Conservation (phyloP, 2,113 vertebrate species). For the Petromus typicus region DNA sequence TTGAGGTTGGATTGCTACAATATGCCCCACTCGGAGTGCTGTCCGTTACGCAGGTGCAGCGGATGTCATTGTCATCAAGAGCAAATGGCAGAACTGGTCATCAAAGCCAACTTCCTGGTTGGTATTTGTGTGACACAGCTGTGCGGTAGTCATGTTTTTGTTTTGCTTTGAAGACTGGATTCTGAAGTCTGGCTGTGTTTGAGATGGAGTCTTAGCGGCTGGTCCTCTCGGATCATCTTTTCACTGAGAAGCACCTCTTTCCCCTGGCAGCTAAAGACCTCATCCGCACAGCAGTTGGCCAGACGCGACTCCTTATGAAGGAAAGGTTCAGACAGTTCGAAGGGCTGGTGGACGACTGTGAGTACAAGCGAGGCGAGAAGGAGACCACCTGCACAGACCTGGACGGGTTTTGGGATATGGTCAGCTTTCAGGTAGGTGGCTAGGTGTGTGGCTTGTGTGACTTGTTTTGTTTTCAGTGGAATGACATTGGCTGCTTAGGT, state of each 20-base stretch:
- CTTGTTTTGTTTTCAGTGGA: not conserved
- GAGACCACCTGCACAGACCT: constrained; percentile 94
- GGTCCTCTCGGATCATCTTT: not conserved
- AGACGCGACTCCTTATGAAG: constrained; percentile 93
- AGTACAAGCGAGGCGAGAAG: constrained; percentile 92
- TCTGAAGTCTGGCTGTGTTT: not conserved
- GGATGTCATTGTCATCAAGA: not conserved
- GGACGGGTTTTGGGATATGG: constrained; percentile 99
- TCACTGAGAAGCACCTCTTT: not conserved
- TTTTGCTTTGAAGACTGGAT: constrained; percentile 10
- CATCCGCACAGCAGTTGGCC: constrained; percentile 92
- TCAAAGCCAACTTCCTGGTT: not conserved
- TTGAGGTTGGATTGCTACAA: not conserved
- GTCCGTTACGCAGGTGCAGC: not conserved
- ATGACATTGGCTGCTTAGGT: not conserved
- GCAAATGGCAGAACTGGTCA: not conserved
- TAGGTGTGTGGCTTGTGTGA: not conserved
- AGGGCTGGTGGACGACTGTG: constrained; percentile 95
- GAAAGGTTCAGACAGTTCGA: constrained; percentile 96
- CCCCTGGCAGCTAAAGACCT: constrained; percentile 90
- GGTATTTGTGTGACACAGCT: not conserved
- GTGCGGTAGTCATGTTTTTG: not conserved
- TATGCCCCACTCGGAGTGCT: not conserved
- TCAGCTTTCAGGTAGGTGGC: constrained; percentile 90
- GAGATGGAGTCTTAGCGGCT: not conserved